These are phyloP conservation scores for Notocelia uddmanniana DNA, from an alignment of 2,888 invertebrate genomes.

Conservation along the genomic window DNA sequence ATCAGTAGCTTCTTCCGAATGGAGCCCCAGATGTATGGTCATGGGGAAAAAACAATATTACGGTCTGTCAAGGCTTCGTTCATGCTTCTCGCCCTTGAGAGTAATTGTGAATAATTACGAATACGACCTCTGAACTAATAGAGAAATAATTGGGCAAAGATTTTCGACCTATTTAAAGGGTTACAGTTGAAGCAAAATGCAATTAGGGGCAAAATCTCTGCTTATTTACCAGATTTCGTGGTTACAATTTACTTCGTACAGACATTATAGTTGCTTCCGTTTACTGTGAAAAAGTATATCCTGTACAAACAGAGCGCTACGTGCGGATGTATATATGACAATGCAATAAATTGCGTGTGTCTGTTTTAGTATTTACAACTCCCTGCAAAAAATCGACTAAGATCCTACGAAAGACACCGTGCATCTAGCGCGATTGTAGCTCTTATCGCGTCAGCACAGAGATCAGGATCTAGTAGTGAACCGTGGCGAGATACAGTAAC, in stretches of 20 bases:
- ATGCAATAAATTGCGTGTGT: not conserved
- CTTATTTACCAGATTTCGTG: not conserved
- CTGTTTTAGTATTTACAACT: not conserved
- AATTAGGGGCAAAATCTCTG: not conserved
- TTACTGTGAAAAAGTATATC: not conserved
- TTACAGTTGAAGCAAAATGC: not conserved
- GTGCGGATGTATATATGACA: not conserved
- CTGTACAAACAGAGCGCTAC: not conserved
- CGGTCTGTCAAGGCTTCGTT: conserved; percentile 13
- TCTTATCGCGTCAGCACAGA: not conserved
- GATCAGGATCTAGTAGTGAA: not conserved
- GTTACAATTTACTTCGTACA: not conserved
- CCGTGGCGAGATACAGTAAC: not conserved
- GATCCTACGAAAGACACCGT: not conserved
- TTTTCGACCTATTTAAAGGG: not conserved
- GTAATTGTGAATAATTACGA: conserved; percentile 6
- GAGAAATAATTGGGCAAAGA: conserved; percentile 11
- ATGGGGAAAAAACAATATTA: conserved; percentile 28
- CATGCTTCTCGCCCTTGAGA: conserved; percentile 21
- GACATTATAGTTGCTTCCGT: not conserved
- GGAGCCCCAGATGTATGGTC: conserved; percentile 7
- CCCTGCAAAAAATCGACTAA: no score
- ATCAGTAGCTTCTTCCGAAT: not conserved
- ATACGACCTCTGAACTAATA: conserved; percentile 1
- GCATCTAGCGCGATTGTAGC: no score